Evolutionary conservation across 2,888 invertebrate genomes (phyloP).

Genomic region (Dilophus febrilis): DNA sequence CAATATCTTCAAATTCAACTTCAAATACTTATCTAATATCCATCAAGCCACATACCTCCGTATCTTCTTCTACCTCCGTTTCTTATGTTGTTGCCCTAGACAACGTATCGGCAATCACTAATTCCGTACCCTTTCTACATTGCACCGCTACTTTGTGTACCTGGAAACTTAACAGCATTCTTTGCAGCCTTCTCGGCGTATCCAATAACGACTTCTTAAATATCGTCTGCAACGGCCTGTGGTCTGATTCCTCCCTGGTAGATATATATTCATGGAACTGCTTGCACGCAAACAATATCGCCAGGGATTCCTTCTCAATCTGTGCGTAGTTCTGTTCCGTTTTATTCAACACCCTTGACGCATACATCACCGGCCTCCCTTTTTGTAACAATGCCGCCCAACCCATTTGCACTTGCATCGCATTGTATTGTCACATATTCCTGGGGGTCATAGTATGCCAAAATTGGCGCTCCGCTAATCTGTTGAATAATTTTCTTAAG

Average conservation of each 20-base stretch:
- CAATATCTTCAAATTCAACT: neutral
- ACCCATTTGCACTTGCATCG: conserved; percentile 3
- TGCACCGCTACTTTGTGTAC: neutral
- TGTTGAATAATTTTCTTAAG: conserved; percentile 8
- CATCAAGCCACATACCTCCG: no score
- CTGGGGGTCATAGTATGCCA: conserved; percentile 9
- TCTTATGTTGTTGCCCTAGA: neutral
- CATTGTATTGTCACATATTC: neutral
- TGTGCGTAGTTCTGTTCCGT: neutral
- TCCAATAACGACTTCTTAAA: neutral
- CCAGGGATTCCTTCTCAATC: no score
- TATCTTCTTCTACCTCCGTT: neutral
- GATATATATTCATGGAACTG: neutral
- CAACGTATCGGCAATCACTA: conserved; percentile 1
- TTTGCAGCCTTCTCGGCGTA: neutral
- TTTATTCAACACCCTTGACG: conserved; percentile 9
- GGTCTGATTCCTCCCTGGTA: neutral
- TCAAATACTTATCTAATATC: neutral
- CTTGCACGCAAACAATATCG: neutral
- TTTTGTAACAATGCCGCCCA: conserved; percentile 13
- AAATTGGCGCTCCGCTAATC: conserved; percentile 7
- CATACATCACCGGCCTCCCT: conserved; percentile 12
- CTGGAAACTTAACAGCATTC: neutral
- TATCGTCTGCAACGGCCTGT: neutral
- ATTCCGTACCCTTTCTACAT: neutral